These are phyloP conservation scores for Coracias cyanogaster DNA, from an alignment of 2,797 vertebrate species.

Conservation along the genomic window DNA sequence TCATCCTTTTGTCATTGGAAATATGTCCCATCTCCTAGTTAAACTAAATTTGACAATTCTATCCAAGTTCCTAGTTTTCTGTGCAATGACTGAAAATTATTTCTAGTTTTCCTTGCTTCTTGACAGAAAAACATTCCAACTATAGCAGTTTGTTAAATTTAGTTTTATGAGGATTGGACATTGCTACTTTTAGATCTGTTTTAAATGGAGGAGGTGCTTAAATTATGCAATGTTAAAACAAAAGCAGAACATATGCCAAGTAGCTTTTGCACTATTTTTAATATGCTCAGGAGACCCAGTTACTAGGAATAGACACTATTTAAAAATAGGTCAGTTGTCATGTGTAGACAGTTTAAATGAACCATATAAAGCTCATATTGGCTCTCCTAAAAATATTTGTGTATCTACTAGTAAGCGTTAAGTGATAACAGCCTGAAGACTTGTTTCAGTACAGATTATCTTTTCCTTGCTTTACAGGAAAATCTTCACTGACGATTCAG, in stretches of 20 bases:
- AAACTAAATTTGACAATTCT: not conserved
- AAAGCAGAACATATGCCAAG: not conserved
- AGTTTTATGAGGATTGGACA: not conserved
- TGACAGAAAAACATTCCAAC: not conserved
- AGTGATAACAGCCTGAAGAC: not conserved
- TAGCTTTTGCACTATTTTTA: not conserved
- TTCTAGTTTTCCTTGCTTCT: conserved; percentile 3
- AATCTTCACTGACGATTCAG: conserved; percentile 98
- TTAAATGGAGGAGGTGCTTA: not conserved
- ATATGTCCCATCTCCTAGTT: not conserved
- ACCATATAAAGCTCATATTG: not conserved
- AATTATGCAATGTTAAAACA: not conserved
- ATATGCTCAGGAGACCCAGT: conserved; percentile 1
- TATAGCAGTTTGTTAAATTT: conserved; percentile 9
- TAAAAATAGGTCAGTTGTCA: conserved; percentile 28
- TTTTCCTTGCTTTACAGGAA: conserved; percentile 84
- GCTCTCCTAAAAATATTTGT: not conserved
- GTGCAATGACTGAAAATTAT: not conserved
- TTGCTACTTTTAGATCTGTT: not conserved
- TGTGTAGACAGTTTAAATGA: not conserved
- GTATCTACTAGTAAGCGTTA: not conserved
- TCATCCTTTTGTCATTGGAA: not conserved
- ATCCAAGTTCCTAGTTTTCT: not conserved
- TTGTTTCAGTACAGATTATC: not conserved
- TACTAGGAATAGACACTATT: conserved; percentile 38